Base-by-base conservation (phyloP, 2,888 invertebrate genomes). In the Theodoxus fluviatilis region DNA sequence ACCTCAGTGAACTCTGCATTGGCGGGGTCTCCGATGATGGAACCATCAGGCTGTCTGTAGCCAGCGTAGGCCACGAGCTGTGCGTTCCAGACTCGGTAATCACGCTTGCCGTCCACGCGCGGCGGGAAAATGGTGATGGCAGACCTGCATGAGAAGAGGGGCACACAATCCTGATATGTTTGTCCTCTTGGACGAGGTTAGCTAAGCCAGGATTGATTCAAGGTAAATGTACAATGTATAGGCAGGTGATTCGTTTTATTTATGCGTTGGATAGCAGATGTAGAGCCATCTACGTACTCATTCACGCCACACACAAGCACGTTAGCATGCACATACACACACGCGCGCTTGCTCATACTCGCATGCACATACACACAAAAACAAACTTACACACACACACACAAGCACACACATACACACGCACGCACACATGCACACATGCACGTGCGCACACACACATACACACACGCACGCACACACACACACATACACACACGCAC, bases 81-180 rank as follows among this genome's bases (percentile, higher is more conserved):
- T 22, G 91, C 90, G 89, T 97, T 97, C 97, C 97, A 97, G 78
- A 97, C 93, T 73, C 95, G 91, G 88, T 92, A 96, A 89, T 97
- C 96, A 81, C 95, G 95, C 78, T 91, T 91, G 1, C 92, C 93
- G 84, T 95, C 95, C 6, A 94, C 95, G 59, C 96, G 90, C 87
- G 95, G 95, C 0, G 96, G 96, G 88, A 97, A 97, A 80, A 97
- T 91, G 22, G 96, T 96, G 80, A 97, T 96, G 33, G 96, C 96
- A 18, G 96, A 96, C 88, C 96, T 85, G 73, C 33, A 82, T 83
- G 33, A 33, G 9, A 38, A 69, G 35, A 6, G 9, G 38, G n/a
- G 25, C 22, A 6, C 9, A 38, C n/a, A 18, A n/a, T 28, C 1
- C 1, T 12, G n/a, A 28, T 9, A 61, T 31, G 22, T 22, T 9